These are phyloP conservation scores for Micromys minutus DNA, from an alignment of 2,113 vertebrate species.

Conservation along the genomic window DNA sequence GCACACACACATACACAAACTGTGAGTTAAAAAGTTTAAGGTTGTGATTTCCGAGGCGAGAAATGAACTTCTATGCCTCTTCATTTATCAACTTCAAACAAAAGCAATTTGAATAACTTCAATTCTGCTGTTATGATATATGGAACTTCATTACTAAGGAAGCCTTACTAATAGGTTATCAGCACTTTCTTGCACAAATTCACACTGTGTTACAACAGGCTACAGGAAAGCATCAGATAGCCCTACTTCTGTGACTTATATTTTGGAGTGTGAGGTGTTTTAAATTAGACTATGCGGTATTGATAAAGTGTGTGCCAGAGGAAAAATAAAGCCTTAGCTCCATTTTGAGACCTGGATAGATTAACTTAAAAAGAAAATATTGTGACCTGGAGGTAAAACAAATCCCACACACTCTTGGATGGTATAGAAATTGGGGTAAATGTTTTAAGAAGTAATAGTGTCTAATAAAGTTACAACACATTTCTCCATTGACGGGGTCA, in stretches of 20 bases:
- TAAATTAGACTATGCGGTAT: slow-evolving; percentile 74
- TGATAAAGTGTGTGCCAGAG: slow-evolving; percentile 73
- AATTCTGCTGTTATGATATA: slow-evolving; percentile 71
- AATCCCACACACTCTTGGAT: not conserved
- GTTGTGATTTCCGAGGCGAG: slow-evolving; percentile 1
- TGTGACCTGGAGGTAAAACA: not conserved
- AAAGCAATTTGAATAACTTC: slow-evolving; percentile 62
- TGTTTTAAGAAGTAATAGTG: slow-evolving; percentile 8
- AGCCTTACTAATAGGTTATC: slow-evolving; percentile 67
- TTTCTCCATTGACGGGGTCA: not conserved
- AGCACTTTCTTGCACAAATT: not conserved
- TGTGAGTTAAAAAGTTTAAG: not conserved
- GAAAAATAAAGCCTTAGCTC: slow-evolving; percentile 63
- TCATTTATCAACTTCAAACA: slow-evolving; percentile 63
- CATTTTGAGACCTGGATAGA: slow-evolving; percentile 66
- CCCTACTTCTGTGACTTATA: slow-evolving; percentile 81
- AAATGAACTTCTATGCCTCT: slow-evolving; percentile 54
- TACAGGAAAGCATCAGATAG: slow-evolving; percentile 73
- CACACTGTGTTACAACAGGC: slow-evolving; percentile 74
- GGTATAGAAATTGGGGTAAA: not conserved
- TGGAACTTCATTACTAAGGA: slow-evolving; percentile 66
- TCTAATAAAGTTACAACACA: not conserved
- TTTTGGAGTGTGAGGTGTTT: slow-evolving; percentile 80
- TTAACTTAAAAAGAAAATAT: slow-evolving; percentile 65
- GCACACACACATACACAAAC: not conserved